Evolutionary conservation across 2,113 vertebrate species (phyloP).

Genomic region (Platysternon megacephalum): DNA sequence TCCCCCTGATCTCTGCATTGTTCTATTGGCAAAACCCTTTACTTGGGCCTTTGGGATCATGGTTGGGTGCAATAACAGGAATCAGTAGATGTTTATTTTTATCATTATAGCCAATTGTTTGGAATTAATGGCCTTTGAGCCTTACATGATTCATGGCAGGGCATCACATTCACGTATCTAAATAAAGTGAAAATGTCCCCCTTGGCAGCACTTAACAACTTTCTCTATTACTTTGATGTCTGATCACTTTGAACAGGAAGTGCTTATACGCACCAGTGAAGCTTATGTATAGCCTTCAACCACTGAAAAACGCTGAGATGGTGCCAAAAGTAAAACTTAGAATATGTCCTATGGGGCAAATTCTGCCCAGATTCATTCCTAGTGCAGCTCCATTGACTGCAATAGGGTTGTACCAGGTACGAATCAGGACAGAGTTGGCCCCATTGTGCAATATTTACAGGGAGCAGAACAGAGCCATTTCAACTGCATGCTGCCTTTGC

Average conservation of each 20-base stretch:
- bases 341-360: not conserved
- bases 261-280: conserved; percentile 31
- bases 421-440: fast-evolving
- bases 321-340: not conserved
- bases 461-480: not conserved
- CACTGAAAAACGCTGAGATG: not conserved
- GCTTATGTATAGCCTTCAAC: not conserved
- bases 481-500: not conserved
- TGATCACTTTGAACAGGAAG: conserved; percentile 39
- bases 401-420: not conserved
- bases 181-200: conserved; percentile 9
- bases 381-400: not conserved
- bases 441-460: fast-evolving
- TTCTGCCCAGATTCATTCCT: fast-evolving
- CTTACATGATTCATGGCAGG: conserved; percentile 2
- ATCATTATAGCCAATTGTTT: not conserved
- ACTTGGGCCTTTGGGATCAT: not conserved
- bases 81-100: conserved; percentile 37
- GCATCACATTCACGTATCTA: not conserved
- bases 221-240: conserved; percentile 36
- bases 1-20: not conserved
- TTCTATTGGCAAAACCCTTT: conserved; percentile 26
- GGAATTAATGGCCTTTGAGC: not conserved
- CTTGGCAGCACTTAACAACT: conserved; percentile 33
- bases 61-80: conserved; percentile 1